These are phyloP conservation scores for Haplochromis vanheusdeni DNA, from an alignment of 2,113 vertebrate species.

Conservation along the genomic window DNA sequence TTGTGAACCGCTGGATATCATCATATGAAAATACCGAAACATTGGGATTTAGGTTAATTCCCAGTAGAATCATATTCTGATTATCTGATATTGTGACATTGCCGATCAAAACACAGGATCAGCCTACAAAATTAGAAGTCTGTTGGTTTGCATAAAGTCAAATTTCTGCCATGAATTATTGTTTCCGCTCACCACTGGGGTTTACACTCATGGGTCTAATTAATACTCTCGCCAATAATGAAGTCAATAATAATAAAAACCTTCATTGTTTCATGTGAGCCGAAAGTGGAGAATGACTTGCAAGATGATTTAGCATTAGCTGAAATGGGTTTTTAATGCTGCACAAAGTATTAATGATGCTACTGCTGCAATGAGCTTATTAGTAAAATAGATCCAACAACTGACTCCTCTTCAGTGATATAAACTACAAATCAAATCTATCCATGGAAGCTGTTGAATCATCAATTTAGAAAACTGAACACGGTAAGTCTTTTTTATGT, in stretches of 20 bases:
- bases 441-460: background rate
- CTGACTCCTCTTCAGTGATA: background rate
- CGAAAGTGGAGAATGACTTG: background rate
- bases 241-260: background rate
- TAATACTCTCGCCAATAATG: background rate
- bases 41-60: background rate
- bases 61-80: background rate
- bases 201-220: background rate
- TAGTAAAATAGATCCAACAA: background rate
- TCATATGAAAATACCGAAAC: background rate
- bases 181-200: background rate
- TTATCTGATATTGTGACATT: background rate
- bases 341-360: background rate
- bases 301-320: background rate
- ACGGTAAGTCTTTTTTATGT: background rate
- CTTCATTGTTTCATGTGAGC: background rate
- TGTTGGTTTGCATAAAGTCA: background rate
- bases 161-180: background rate
- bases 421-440: background rate
- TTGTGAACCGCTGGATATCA: background rate
- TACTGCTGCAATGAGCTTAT: background rate
- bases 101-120: background rate
- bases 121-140: background rate
- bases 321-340: background rate
- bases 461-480: background rate